A percentile compares a stretch with the other conserved stretches of the same genome.
Evolutionary conservation across 2,888 invertebrate species (phyloP).

Genomic region (Tenthredo scrophulariae): DNA sequence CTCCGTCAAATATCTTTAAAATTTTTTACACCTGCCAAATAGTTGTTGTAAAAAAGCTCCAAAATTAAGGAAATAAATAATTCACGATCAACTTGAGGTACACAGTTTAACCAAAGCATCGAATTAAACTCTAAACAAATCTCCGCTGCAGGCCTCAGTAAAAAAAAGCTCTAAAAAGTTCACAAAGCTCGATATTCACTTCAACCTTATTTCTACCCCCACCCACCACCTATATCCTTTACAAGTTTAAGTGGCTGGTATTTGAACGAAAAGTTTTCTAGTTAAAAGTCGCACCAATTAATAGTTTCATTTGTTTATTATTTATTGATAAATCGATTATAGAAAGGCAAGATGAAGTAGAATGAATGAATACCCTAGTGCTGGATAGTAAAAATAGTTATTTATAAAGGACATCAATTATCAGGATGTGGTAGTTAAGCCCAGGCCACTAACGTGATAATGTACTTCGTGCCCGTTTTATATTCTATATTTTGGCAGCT

Average conservation of each 20-base stretch:
- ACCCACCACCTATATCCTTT: not conserved
- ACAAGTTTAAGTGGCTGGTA: not conserved
- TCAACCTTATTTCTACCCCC: not conserved
- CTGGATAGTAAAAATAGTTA: not conserved
- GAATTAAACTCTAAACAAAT: not conserved
- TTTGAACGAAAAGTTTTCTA: not conserved
- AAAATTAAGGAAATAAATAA: not conserved
- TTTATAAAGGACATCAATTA: constrained; percentile 23
- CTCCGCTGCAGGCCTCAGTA: not conserved
- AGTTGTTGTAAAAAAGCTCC: not conserved
- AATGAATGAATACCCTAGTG: not conserved
- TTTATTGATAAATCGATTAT: not conserved
- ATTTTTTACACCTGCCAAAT: not conserved
- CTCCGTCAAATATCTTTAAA: not conserved
- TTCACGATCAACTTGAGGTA: not conserved
- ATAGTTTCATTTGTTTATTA: constrained; percentile 4
- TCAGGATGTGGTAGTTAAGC: not conserved
- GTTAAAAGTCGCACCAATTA: not conserved
- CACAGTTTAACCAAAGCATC: not conserved
- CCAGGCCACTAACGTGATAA: constrained; percentile 8
- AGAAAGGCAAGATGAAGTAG: not conserved
- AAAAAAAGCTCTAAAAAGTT: not conserved
- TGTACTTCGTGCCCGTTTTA: constrained; percentile 43
- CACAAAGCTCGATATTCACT: not conserved
- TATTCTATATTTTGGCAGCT: constrained; percentile 72